Evolutionary conservation across 2,113 vertebrate genomes (phyloP).

Genomic region (Australoheros scitulus): DNA sequence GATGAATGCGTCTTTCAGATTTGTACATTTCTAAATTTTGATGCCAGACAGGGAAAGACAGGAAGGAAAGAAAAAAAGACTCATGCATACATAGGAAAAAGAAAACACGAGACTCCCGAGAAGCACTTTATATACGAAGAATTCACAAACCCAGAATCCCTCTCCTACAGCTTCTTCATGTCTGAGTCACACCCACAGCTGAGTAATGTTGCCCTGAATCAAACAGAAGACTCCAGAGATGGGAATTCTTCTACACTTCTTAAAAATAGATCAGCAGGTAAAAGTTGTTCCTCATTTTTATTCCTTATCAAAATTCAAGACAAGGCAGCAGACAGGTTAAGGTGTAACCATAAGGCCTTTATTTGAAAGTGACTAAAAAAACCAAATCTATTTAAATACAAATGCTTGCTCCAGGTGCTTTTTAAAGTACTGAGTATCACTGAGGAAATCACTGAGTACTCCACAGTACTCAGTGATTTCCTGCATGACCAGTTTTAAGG

Average conservation of each 20-base stretch:
- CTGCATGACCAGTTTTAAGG: neutral
- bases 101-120: neutral
- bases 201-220: conserved; percentile 41
- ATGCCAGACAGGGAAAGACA: neutral
- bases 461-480: neutral
- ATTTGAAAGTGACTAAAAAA: conserved; percentile 18
- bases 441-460: neutral
- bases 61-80: neutral
- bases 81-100: neutral
- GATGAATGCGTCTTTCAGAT: neutral
- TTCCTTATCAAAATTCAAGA: conserved; percentile 35
- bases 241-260: conserved; percentile 27
- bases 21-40: neutral
- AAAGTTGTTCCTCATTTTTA: conserved; percentile 13
- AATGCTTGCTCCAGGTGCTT: neutral
- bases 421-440: neutral
- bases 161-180: conserved; percentile 18
- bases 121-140: neutral
- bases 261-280: conserved; percentile 48
- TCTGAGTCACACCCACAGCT: conserved; percentile 43
- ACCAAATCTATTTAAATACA: conserved; percentile 23
- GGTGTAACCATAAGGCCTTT: conserved; percentile 16
- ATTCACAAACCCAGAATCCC: neutral
- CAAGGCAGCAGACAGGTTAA: conserved; percentile 18
- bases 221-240: conserved; percentile 36